Evolutionary conservation across 2,113 vertebrate species (phyloP), one percentile per base, ranked within the genome.

Genomic region (Pionites leucogaster): DNA sequence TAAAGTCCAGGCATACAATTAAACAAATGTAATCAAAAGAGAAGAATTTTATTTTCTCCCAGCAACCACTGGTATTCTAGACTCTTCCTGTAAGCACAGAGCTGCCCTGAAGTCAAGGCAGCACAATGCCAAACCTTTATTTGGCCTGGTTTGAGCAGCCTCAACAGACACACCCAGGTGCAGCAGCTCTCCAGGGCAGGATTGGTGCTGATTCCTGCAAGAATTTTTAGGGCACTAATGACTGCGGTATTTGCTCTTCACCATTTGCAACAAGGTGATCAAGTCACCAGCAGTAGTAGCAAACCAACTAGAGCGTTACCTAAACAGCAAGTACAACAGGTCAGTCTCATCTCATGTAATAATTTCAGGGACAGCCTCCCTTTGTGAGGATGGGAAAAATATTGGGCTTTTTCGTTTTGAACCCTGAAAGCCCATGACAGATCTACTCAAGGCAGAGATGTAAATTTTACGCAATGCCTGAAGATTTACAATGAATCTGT

Each of bases 281-380:
- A 29, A 39, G 28, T 28, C 65, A 39, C 39, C 33, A 9, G 27
- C 1, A 1, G 9, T 1, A 37, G 37, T 0, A 7, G 9, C 49
- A 24, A 64, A 71, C 29, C 9, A 53, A 29, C 28, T 5, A 13
- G 10, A 57, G 24, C 35, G 13, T 42, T 31, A 4, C 17, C 22
- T 24, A n/a, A 35, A 25, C 1, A 20, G 4, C 0, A 10, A 6
- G 7, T 6, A 35, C 3, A 5, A 31, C 25, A 17, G 13, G 10
- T 39, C 44, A 7, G 39, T 11, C 44, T 8, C 4, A 3, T 9
- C 7, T n/a, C 68, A 2, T 0, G 2, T 7, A 29, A 27, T 7
- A 0, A 28, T 31, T 42, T 6, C 10, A 31, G 17, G n/a, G 39
- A 68, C 29, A 62, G 46, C 11, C 20, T 41, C n/a, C 46, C 2